Percentiles rank a stretch among this genome's conserved stretches.
These are phyloP conservation scores for Platorchestia sp. DNA, from an alignment of 1,140 invertebrate genomes.

Conservation along the genomic window DNA sequence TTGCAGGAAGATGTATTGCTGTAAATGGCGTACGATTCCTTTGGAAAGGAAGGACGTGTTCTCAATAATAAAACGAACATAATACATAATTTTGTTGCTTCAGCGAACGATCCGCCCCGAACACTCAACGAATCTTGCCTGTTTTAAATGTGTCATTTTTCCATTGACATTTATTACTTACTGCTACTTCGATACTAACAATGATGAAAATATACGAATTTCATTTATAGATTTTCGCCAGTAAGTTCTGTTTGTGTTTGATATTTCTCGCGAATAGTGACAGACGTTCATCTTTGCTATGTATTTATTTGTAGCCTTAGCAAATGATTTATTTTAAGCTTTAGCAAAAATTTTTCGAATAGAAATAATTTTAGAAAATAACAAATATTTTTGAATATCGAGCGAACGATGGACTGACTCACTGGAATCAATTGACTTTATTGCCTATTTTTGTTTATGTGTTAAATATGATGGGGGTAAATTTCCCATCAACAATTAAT, in stretches of 20 bases:
- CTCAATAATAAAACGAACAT: background rate
- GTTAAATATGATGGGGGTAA: no score
- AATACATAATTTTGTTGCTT: background rate
- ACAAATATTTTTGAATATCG: no score
- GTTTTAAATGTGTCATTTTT: background rate
- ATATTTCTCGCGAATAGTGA: background rate
- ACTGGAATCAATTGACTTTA: background rate
- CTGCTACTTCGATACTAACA: background rate
- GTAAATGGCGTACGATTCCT: background rate
- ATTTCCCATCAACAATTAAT: no score
- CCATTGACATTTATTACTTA: background rate
- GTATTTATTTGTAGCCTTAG: background rate
- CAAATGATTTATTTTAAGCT: background rate
- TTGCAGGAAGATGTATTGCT: background rate
- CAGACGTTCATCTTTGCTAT: background rate
- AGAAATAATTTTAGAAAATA: no score
- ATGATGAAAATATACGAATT: background rate
- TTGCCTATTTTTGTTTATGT: no score
- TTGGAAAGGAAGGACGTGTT: background rate
- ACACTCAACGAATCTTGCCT: background rate
- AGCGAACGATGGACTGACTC: background rate
- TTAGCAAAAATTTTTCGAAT: background rate
- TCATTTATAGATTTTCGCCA: background rate
- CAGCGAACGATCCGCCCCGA: background rate
- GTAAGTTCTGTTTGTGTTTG: background rate